Base-by-base conservation (phyloP, 2,888 invertebrate genomes). In the Ornithoptera alexandrae region DNA sequence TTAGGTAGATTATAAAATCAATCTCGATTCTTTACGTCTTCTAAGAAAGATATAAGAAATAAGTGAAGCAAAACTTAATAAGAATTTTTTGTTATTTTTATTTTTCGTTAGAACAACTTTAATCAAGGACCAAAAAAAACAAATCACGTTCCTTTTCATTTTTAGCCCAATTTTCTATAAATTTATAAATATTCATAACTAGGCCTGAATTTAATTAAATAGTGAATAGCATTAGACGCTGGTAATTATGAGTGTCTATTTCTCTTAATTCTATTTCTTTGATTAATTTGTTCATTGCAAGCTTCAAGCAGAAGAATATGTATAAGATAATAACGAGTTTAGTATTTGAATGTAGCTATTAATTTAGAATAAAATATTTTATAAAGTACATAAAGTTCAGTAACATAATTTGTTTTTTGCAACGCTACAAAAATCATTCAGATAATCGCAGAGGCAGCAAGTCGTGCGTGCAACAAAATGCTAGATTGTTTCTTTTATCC, bases 381-480 rank as follows among this genome's bases (percentile, higher is more conserved):
- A 18, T n/a, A 53, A 53, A n/a, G 5, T 53, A 53, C 12, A 58
- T 58, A 30, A 17, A 30, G 7, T 18, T 39, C 30, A 65, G 62
- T 42, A 67, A 65, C 64, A 17, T 70, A 64, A 67, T 75, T 81
- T 83, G 82, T 82, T 78, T 76, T 76, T 42, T 71, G 71, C 59
- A 71, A 58, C 50, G 67, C 72, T 79, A 71, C 68, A 50, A 57
- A 72, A 69, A 74, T 71, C 84, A 82, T 83, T 83, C 79, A 53
- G 81, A 80, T 75, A 84, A 82, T 86, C 81, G 81, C 86, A 86
- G 86, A 76, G 79, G 77, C 81, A 81, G 80, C 77, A 84, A 88
- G 84, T 88, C 89, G 89, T 89, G 90, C 89, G 88, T 89, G 86
- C 83, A 85, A 79, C 81, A 82, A 85, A 85, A 84, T 83, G 82